A percentile compares a stretch with the other conserved stretches of the same genome.
phyloP scores from a whole-genome alignment of 23 tunicate genomes.

The Ascidia mentula region DNA sequence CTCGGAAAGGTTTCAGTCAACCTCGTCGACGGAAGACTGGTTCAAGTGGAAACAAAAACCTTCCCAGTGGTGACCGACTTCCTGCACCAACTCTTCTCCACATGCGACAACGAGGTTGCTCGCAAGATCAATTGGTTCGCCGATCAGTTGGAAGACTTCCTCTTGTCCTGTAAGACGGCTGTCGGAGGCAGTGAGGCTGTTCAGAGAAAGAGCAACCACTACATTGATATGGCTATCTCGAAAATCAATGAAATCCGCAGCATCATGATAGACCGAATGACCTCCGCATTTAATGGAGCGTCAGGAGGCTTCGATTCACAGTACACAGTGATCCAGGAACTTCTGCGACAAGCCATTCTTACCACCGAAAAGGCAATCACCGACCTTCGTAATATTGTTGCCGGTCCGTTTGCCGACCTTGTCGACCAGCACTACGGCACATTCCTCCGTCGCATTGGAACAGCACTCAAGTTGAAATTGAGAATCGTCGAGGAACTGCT shows the following conservation, averaged over 20 bases:
- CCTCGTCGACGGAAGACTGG: slow-evolving; percentile 38
- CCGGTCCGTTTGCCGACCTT: slow-evolving; percentile 53
- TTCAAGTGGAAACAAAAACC: slow-evolving; percentile 48
- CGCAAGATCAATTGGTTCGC: slow-evolving; percentile 62
- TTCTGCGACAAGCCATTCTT: slow-evolving; percentile 22
- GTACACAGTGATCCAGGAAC: slow-evolving; percentile 9
- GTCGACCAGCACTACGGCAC: slow-evolving; percentile 33
- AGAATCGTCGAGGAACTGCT: slow-evolving; percentile 28
- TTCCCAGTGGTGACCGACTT: slow-evolving; percentile 44
- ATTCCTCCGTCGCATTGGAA: slow-evolving; percentile 15
- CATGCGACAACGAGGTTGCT: slow-evolving; percentile 38
- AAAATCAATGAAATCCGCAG: slow-evolving; percentile 17
- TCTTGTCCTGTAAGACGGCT: slow-evolving; percentile 34
- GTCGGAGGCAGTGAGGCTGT: slow-evolving; percentile 40
- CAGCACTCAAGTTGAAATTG: slow-evolving; percentile 12
- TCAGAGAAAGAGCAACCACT: background rate
- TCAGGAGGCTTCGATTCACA: slow-evolving; percentile 8
- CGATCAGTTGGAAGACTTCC: slow-evolving; percentile 29
- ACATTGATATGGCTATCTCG: slow-evolving; percentile 22
- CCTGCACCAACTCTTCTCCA: slow-evolving; percentile 14
- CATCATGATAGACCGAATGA: background rate
- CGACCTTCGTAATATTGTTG: slow-evolving; percentile 3
- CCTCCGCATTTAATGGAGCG: slow-evolving; percentile 4
- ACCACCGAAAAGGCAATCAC: slow-evolving; percentile 5
- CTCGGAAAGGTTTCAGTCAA: slow-evolving; percentile 31